Conservation (phyloP, 2,888 invertebrate genomes). For the Philonicus albiceps region DNA sequence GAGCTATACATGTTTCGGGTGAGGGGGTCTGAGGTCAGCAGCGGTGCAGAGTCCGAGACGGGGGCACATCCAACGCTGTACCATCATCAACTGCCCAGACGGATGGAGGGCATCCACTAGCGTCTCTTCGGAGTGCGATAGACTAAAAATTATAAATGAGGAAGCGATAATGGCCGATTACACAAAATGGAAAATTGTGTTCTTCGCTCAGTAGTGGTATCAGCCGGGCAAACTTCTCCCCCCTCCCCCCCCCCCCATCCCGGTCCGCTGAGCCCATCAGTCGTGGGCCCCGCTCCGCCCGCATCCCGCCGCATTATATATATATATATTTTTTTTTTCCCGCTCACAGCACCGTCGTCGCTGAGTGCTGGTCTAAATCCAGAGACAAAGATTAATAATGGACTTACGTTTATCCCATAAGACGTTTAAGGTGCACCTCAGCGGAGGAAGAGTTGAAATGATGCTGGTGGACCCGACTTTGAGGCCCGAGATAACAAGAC, state of each 20-base stretch:
- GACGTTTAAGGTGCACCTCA: conserved; percentile 25
- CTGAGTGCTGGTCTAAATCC: conserved; percentile 42
- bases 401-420: conserved; percentile 44
- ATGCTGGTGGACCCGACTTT: conserved; percentile 34
- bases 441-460: conserved; percentile 32
- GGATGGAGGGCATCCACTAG: not conserved
- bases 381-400: conserved; percentile 47
- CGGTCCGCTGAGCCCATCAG: not conserved
- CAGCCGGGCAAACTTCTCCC: conserved; percentile 21
- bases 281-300: not conserved
- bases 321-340: conserved; percentile 2
- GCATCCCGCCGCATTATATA: not conserved
- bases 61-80: not conserved
- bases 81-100: not conserved
- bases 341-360: not conserved
- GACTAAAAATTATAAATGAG: conserved; percentile 44
- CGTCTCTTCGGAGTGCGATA: conserved; percentile 15
- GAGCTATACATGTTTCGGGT: not conserved
- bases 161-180: conserved; percentile 50
- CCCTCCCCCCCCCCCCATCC: not conserved
- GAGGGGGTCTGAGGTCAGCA: conserved; percentile 7
- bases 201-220: conserved; percentile 33
- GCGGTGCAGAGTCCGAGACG: not conserved
- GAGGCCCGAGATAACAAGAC: conserved; percentile 38
- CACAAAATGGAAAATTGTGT: conserved; percentile 50